phyloP scores from a whole-genome alignment of 2,113 vertebrate species.

The Charadrius vociferus region DNA sequence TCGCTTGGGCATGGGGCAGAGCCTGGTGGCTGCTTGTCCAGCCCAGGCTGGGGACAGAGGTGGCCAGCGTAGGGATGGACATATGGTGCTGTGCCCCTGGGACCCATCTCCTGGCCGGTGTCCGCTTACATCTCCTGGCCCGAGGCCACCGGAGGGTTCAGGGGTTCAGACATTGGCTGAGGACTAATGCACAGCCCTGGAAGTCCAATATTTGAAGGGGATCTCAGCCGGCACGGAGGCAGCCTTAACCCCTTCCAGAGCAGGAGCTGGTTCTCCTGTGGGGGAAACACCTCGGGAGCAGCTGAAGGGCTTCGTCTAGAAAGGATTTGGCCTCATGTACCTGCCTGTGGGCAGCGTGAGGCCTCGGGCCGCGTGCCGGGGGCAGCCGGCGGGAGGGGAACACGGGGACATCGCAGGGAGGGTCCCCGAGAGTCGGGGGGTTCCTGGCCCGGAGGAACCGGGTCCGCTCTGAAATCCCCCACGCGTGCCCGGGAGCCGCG shows the following conservation, averaged over 20 bases:
- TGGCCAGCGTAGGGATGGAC: neutral
- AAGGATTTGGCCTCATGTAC: neutral
- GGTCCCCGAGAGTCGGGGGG: neutral
- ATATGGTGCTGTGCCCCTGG: neutral
- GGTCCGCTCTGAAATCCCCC: neutral
- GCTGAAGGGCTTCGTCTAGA: neutral
- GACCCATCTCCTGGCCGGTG: neutral
- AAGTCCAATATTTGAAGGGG: neutral
- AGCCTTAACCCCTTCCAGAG: neutral
- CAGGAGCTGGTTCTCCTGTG: neutral
- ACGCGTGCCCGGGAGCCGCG: neutral
- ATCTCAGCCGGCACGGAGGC: neutral
- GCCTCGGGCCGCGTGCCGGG: accelerated
- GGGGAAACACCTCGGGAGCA: neutral
- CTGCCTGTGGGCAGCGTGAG: neutral
- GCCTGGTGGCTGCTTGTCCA: neutral
- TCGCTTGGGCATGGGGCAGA: accelerated
- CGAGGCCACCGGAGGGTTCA: neutral
- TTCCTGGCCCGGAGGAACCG: neutral
- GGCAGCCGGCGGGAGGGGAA: neutral
- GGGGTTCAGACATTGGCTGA: neutral
- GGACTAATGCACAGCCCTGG: neutral
- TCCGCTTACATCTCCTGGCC: conserved; percentile 14
- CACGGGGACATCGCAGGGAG: neutral
- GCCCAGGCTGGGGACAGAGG: neutral